Base-by-base conservation (phyloP, 2,797 vertebrate species). In the Eutrigla gurnardus region DNA sequence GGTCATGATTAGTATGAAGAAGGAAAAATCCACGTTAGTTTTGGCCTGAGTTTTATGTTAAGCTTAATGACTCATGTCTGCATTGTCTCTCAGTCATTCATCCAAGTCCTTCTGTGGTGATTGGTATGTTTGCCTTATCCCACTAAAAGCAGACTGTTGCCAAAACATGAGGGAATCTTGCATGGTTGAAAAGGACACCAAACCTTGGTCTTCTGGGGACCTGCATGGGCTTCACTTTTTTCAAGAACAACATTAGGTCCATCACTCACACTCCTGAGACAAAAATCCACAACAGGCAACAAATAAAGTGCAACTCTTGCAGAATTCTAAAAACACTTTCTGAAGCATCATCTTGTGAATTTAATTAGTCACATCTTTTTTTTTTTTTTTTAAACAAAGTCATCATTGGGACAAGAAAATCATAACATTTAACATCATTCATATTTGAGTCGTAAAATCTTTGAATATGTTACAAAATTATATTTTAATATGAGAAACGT, bases 381-480 rank as follows among this genome's bases (percentile, higher is more conserved):
- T 85, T 82, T 81, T 81, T 85, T 81, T 80, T 78, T 85, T 82
- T 81, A 81, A 90, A 94, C 86, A 93, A 91, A 93, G 85, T 89
- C 77, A 75, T 91, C 66, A 91, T 79, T 81, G 89, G 81, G 89
- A 89, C 88, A 92, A 92, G 78, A 84, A 93, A 93, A 89, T 89
- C 68, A 86, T 81, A 91, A 93, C 92, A 93, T 90, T 89, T 91
- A 87, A 92, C 87, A 90, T 88, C 82, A 86, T 90, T 91, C 85
- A 84, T 86, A 83, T 91, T 89, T 83, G 83, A 90, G 77, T 91
- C 84, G 79, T 86, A 86, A 86, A 75, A 86, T 82, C 68, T 86
- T 90, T 89, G 63, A 91, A 87, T 90, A 94, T 90, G 89, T 92
- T 91, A 93, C 87, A 94, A 92, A 93, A 91, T 86, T 81, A 82